Evolutionary conservation across 2,113 vertebrate species (phyloP).

Genomic region (Myotis lucifugus): DNA sequence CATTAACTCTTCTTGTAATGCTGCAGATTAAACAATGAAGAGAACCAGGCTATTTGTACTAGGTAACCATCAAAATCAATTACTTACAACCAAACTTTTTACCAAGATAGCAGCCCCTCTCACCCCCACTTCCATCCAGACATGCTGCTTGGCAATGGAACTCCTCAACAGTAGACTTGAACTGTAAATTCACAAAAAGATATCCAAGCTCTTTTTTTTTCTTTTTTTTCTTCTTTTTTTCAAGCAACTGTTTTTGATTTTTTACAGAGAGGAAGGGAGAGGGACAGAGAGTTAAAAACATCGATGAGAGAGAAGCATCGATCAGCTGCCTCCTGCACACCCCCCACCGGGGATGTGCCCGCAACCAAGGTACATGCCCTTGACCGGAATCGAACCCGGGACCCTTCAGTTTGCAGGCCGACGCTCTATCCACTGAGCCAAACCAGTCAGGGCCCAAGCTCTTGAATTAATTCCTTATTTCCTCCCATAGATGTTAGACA

Average conservation of each 20-base stretch:
- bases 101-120: neutral
- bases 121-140: neutral
- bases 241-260: too few relatives aligned
- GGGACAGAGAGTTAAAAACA: too few relatives aligned
- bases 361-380: too few relatives aligned
- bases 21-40: neutral
- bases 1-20: neutral
- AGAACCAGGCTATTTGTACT: neutral
- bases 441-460: neutral
- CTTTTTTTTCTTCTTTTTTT: too few relatives aligned
- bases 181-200: neutral
- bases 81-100: neutral
- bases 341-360: too few relatives aligned
- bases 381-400: too few relatives aligned
- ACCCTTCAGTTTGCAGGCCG: too few relatives aligned
- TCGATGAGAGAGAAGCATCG: too few relatives aligned
- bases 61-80: neutral
- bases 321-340: too few relatives aligned
- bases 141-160: neutral
- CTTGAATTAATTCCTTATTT: slow-evolving; percentile 11
- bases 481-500: neutral
- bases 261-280: too few relatives aligned
- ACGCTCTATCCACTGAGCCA: too few relatives aligned
- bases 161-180: neutral
- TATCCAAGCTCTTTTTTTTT: neutral